Base-by-base conservation (phyloP, 2,113 vertebrate species). In the Tetraodon nigroviridis region DNA sequence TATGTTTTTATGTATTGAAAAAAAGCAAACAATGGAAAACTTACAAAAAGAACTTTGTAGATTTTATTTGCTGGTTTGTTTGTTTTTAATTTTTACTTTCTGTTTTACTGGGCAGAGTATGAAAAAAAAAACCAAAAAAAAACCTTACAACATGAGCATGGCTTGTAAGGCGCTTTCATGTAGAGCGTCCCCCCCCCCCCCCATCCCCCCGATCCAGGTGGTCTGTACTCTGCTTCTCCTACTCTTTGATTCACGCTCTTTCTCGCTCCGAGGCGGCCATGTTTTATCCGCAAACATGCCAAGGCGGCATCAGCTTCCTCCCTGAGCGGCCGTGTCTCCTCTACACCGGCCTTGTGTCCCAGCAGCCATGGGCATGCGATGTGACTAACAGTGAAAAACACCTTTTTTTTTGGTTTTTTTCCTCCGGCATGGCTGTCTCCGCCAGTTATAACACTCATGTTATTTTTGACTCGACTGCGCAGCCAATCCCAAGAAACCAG, bases 361-460 rank as follows among this genome's bases (percentile, higher is more conserved):
- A 10, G 8, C 24, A 21, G 67, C 67, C 42, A 78, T 84, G 83
- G 76, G 66, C 80, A 81, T 79, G 89, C 81, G 18, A 44, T 6
- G 55, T 14, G 55, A 76, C 77, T 89, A 24, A 24, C 89, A 86
- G 85, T 86, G 73, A 87, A 61, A 77, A 62, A 64, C 88, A 88
- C 83, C 83, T 37, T 37, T 37, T 37, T 37, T 12, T 37, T 37
- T 37, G n/a, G n/a, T 37, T 86, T 84, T 82, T 79, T 75, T 75
- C 76, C 61, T 64, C 56, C 5, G 75, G 58, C 58, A 10, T 51
- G 54, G 29, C 65, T 47, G 51, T 44, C 49, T 45, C n/a, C 75
- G 87, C 86, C 89, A 90, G 80, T 81, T 75, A 84, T 77, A 90
- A 89, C 85, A 88, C 76, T 76, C 80, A 64, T 69, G 85, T 84